A percentile compares a stretch with the other conserved stretches of the same genome.
Evolutionary conservation across 2,113 vertebrate species (phyloP).

Genomic region (Peucedramus taeniatus): DNA sequence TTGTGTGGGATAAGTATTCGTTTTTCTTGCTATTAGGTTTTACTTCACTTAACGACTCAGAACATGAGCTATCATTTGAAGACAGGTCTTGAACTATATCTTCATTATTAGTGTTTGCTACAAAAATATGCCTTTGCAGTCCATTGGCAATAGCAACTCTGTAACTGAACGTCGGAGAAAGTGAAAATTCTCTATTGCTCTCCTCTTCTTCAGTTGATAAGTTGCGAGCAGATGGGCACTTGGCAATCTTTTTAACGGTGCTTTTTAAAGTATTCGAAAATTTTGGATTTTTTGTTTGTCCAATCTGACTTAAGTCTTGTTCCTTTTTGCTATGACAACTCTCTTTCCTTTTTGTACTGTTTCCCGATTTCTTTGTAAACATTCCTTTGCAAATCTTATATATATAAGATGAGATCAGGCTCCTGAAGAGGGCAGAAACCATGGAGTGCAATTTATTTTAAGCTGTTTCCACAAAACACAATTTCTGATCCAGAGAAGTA

Average conservation of each 20-base stretch:
- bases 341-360: conserved; percentile 91
- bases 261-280: conserved; percentile 91
- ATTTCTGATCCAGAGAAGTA: conserved; percentile 30
- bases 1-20: conserved; percentile 80
- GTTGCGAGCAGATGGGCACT: conserved; percentile 88
- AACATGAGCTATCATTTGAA: conserved; percentile 86
- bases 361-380: conserved; percentile 99
- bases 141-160: conserved; percentile 96
- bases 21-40: conserved; percentile 77
- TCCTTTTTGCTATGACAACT: conserved; percentile 84
- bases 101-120: conserved; percentile 82
- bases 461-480: conserved; percentile 46
- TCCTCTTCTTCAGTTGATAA: conserved; percentile 86
- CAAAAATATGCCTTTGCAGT: conserved; percentile 79
- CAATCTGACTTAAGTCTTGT: conserved; percentile 77
- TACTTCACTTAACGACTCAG: conserved; percentile 85
- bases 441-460: conserved; percentile 81
- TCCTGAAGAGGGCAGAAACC: conserved; percentile 92
- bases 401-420: conserved; percentile 84
- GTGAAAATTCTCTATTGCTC: conserved; percentile 84
- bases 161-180: conserved; percentile 97
- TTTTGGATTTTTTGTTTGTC: conserved; percentile 80
- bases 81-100: conserved; percentile 82
- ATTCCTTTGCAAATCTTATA: conserved; percentile 99
- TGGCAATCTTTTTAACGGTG: conserved; percentile 90